Evolutionary conservation across 2,113 vertebrate genomes (phyloP), one percentile per base, ranked within the genome.

Genomic region (Chitala chitala): DNA sequence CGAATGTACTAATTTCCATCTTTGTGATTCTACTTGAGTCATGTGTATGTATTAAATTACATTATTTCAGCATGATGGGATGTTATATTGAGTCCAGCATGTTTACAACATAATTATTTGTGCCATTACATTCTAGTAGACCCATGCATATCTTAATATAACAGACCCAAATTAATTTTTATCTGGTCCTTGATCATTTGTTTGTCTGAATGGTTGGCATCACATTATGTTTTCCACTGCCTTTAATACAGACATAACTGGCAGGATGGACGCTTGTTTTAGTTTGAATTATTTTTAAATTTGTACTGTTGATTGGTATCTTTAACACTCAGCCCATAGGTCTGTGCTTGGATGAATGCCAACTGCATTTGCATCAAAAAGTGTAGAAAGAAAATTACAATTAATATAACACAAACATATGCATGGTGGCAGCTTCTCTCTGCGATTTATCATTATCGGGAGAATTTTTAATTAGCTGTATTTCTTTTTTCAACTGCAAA

Each of bases 201-300:
- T n/a, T 6, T 22, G 17, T 17, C 51, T n/a, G 20, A 54, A 54
- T 5, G 2, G 5, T 46, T 46, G 44, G 12, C 44, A 17, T 7
- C 22, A 5, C 51, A 5, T 36, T 36, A 33, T 5, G 17, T 33
- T 63, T n/a, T 12, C 7, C 38, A 38, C 17, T 29, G 5, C 4
- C 12, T 33, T 63, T 63, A 29, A 38, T n/a, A 29, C 33, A 38
- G 17, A 36, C 29, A 33, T 29, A 6, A 3, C 33, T 63, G 59
- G 44, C 5, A 12, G 44, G 38, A 38, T 9, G 9, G 31, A 1
- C 17, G 29, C 44, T 46, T 6, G 5, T 38, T 38, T 63, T 20
- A 38, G 31, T 63, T 63, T 38, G 31, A 63, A 36, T 63, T 63
- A 54, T 54, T 54, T 54, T 54, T n/a, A n/a, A n/a, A n/a, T 54